Conservation (phyloP, 2,113 vertebrate species). For the Pseudorhombus dupliciocellatus region DNA sequence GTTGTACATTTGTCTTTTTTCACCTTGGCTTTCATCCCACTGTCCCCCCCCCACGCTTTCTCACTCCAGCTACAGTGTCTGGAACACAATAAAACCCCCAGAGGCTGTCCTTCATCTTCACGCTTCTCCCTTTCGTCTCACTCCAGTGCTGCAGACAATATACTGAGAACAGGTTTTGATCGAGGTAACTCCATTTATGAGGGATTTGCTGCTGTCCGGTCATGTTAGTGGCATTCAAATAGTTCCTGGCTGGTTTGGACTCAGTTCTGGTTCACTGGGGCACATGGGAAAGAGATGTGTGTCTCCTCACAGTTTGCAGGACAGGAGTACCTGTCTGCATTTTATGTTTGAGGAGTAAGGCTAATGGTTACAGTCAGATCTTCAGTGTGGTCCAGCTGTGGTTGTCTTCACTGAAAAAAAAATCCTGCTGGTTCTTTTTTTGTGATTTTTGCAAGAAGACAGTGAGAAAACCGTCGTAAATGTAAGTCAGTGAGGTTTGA, state of each 20-base stretch:
- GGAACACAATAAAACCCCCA: constrained; percentile 41
- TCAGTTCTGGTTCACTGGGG: background rate
- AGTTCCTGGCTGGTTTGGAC: background rate
- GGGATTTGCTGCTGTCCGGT: constrained; percentile 51
- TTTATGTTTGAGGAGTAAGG: background rate
- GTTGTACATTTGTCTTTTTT: constrained; percentile 37
- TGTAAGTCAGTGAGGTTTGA: constrained; percentile 24
- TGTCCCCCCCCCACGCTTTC: constrained; percentile 16
- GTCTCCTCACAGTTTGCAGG: constrained; percentile 24
- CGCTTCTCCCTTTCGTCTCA: constrained; percentile 48
- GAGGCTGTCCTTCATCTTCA: constrained; percentile 52
- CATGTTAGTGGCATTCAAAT: background rate
- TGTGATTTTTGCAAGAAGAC: too few relatives aligned
- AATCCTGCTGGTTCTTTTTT: constrained; percentile 2
- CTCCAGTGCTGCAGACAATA: constrained; percentile 34
- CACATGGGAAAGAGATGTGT: constrained; percentile 34
- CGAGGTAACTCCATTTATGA: constrained; percentile 48
- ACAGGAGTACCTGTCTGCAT: constrained; percentile 15
- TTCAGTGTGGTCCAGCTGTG: constrained; percentile 22
- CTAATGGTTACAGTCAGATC: background rate
- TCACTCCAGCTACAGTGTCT: constrained; percentile 36
- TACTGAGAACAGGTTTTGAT: constrained; percentile 53
- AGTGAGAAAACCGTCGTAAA: background rate
- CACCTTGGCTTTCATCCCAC: constrained; percentile 36
- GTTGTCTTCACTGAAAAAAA: background rate